Base-by-base conservation (phyloP, 1,140 invertebrate species). In the Hycleus cichorii region DNA sequence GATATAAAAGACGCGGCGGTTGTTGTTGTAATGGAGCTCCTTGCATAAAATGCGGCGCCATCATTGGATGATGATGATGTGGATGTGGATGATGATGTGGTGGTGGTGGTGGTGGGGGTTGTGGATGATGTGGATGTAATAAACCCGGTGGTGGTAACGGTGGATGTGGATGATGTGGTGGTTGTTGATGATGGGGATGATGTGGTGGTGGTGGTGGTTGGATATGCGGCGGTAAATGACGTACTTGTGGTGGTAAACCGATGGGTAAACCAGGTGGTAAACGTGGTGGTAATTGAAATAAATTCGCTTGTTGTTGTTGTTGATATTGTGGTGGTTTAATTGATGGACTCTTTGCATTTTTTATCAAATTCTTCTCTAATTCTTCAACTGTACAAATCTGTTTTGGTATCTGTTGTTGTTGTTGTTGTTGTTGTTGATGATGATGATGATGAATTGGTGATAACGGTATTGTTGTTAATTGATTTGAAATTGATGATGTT, bases 341-440 rank as follows among this genome's bases (percentile, higher is more conserved):
- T 46, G 46, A 11, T 39, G 56, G 72, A 50, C 72, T 70, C 10
- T 63, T 62, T n/a, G 59, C 55, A 38, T 57, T 58, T n/a, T 60
- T 67, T 10, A 69, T 60, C 25, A 76, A 70, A 62, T 74, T 79
- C 5, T 72, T 73, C 62, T 82, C 80, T 44, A 82, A 54, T 67
- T 82, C 80, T 69, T 81, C 79, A 9, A 82, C 79, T 5, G 79
- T 81, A 57, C 77, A 76, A 18, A 78, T 77, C 72, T 76, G 78
- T 27, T 69, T 70, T 5, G 60, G 64, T 10, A 45, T 43, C 6
- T 5, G 40, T 32, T 32, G 27, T 32, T 32, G 32, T 32, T 32
- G 32, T 32, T 4, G 32, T 7, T 32, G 32, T 32, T 32, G 32
- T 32, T 32, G 32, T 32, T 32, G 32, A 2, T 32, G 32, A 32